Conservation (phyloP, 2,113 vertebrate genomes). For the Protomyctophum bolini region DNA sequence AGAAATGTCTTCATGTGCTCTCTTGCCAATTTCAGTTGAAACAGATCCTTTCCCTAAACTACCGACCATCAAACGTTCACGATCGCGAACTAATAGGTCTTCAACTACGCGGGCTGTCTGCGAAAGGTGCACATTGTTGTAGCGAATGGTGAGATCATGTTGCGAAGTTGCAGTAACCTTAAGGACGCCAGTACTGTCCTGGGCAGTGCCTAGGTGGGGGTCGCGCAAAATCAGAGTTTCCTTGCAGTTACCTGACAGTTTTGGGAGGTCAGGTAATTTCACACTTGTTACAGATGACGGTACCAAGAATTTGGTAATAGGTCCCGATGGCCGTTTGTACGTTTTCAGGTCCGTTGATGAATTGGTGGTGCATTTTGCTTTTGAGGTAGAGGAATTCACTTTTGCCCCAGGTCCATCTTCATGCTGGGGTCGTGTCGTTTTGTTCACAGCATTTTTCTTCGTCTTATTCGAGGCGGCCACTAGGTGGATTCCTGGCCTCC, state of each 20-base stretch:
- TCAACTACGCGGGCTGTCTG: not conserved
- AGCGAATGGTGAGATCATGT: conserved; percentile 81
- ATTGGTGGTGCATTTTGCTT: conserved; percentile 69
- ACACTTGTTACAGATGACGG: conserved; percentile 72
- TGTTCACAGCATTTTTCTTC: conserved; percentile 79
- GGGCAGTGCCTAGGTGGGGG: conserved; percentile 74
- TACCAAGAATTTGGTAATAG: conserved; percentile 72
- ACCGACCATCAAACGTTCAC: conserved; percentile 65
- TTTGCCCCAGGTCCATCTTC: conserved; percentile 70
- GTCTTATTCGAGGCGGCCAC: conserved; percentile 18
- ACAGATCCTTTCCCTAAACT: conserved; percentile 81
- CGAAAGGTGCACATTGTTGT: conserved; percentile 63
- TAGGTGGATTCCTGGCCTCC: not conserved
- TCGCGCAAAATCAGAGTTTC: conserved; percentile 80
- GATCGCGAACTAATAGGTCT: conserved; percentile 65
- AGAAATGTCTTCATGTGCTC: conserved; percentile 73
- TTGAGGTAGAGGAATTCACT: conserved; percentile 63
- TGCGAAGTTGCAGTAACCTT: conserved; percentile 79
- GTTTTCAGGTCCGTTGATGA: conserved; percentile 79
- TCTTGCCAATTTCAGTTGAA: conserved; percentile 73
- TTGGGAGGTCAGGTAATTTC: conserved; percentile 70
- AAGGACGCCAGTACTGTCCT: conserved; percentile 74
- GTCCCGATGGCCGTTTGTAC: conserved; percentile 75
- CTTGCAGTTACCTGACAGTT: conserved; percentile 72
- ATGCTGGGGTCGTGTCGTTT: conserved; percentile 78